A percentile compares a stretch with the other conserved stretches of the same genome.
These are phyloP conservation scores for Casuarius casuarius DNA, from an alignment of 2,113 vertebrate species.

Conservation along the genomic window DNA sequence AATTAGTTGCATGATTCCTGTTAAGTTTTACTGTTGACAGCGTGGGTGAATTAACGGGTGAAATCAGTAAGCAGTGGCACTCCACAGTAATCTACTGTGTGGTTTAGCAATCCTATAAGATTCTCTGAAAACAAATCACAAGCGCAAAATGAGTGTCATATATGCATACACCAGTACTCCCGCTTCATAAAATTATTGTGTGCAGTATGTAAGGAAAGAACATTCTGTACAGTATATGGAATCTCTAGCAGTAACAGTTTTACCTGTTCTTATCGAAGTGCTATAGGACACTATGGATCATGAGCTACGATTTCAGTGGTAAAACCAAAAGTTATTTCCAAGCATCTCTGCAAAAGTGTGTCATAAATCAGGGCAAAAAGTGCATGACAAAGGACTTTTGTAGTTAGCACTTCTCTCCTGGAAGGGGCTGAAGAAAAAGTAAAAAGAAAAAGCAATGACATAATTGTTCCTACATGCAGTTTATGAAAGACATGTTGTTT, in stretches of 20 bases:
- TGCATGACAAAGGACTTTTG: not conserved
- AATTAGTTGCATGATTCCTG: not conserved
- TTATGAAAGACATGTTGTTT: not conserved
- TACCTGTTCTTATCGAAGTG: constrained; percentile 30
- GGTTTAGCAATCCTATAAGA: not conserved
- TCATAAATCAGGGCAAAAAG: constrained; percentile 51
- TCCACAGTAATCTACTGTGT: not conserved
- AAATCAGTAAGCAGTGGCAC: not conserved
- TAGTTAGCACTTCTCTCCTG: constrained; percentile 37
- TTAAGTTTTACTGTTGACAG: not conserved
- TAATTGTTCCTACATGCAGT: not conserved
- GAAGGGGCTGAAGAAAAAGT: not conserved
- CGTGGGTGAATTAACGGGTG: not conserved
- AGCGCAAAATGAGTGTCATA: not conserved
- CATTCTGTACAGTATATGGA: not conserved
- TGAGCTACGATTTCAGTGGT: constrained; percentile 30
- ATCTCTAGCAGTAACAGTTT: not conserved
- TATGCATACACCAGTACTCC: not conserved
- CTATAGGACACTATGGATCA: constrained; percentile 38
- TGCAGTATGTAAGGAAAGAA: not conserved
- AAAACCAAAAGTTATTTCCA: constrained; percentile 50
- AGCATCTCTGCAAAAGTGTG: constrained; percentile 9
- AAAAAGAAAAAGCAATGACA: not conserved
- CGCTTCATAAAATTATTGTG: not conserved
- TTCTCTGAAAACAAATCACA: constrained; percentile 3